Conservation (phyloP, 1,140 invertebrate species). For the Micrasema minimum region DNA sequence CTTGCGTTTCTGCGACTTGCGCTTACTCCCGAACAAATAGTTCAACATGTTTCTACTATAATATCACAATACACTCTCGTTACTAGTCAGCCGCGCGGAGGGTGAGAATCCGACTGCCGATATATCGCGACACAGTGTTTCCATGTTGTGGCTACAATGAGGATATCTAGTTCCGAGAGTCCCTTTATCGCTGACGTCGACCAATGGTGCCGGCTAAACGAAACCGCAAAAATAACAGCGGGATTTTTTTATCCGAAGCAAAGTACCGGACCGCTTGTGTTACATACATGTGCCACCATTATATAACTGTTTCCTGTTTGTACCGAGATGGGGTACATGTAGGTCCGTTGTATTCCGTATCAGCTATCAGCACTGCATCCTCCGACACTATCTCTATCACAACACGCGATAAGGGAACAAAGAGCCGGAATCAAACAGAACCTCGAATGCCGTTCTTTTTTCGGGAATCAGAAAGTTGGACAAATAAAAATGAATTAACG, state of each 20-base stretch:
- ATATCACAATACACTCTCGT: too few relatives aligned
- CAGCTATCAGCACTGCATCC: conserved; percentile 11
- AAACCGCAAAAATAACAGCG: conserved; percentile 39
- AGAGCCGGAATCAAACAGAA: too few relatives aligned
- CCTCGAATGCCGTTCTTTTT: not conserved
- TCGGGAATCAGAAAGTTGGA: too few relatives aligned
- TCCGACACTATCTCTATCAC: conserved; percentile 1
- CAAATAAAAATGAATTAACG: too few relatives aligned
- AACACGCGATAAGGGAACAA: conserved; percentile 17
- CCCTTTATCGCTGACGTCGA: conserved; percentile 35
- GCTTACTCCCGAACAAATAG: conserved; percentile 35
- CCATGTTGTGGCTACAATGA: not conserved
- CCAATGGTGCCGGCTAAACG: conserved; percentile 12
- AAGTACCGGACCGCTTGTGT: not conserved
- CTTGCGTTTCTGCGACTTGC: conserved; percentile 14
- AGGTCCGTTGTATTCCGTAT: too few relatives aligned
- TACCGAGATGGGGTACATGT: not conserved
- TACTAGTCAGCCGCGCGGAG: conserved; percentile 18
- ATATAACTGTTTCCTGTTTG: conserved; percentile 24
- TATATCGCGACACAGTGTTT: not conserved
- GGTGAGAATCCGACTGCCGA: conserved; percentile 15
- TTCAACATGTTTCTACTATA: conserved; percentile 41
- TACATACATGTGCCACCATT: conserved; percentile 21
- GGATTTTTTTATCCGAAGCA: conserved; percentile 20
- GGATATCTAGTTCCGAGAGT: conserved; percentile 22